Percentiles rank a stretch among this genome's conserved stretches.
Evolutionary conservation across 2,797 vertebrate genomes (phyloP).

Genomic region (Champsocephalus esox): DNA sequence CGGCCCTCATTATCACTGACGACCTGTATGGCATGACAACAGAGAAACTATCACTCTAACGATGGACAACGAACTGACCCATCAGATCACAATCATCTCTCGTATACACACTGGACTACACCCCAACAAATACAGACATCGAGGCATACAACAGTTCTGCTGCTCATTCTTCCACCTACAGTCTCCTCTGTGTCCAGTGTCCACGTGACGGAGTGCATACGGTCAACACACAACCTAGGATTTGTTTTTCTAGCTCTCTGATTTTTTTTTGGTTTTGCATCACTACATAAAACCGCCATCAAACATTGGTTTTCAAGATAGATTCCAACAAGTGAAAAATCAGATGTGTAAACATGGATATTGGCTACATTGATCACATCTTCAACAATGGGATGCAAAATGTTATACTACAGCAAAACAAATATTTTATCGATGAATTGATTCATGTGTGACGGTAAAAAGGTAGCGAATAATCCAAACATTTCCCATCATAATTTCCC

Average conservation of each 20-base stretch:
- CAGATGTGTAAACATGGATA: too few relatives aligned
- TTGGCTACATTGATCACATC: too few relatives aligned
- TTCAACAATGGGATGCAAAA: background rate
- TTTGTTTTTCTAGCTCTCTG: background rate
- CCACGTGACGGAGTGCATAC: background rate
- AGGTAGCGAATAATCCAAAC: background rate
- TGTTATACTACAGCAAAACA: background rate
- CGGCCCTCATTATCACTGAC: slow-evolving; percentile 73
- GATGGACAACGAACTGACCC: slow-evolving; percentile 64
- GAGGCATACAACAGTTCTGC: slow-evolving; percentile 9
- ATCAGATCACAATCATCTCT: slow-evolving; percentile 72
- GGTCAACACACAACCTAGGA: background rate
- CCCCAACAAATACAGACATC: slow-evolving; percentile 46
- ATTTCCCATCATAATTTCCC: background rate
- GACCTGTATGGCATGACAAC: slow-evolving; percentile 73
- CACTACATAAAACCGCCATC: background rate
- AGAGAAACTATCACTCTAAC: slow-evolving; percentile 66
- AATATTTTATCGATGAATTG: background rate
- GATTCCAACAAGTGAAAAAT: background rate
- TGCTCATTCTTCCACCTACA: background rate
- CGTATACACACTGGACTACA: slow-evolving; percentile 41
- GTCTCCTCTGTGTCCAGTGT: background rate
- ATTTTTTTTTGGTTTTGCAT: background rate
- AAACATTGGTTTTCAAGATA: background rate
- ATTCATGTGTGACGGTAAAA: background rate